A percentile compares a stretch with the other conserved stretches of the same genome.
These are phyloP conservation scores for Drosophila greeni DNA, from an alignment of 2,888 invertebrate species.

Conservation along the genomic window DNA sequence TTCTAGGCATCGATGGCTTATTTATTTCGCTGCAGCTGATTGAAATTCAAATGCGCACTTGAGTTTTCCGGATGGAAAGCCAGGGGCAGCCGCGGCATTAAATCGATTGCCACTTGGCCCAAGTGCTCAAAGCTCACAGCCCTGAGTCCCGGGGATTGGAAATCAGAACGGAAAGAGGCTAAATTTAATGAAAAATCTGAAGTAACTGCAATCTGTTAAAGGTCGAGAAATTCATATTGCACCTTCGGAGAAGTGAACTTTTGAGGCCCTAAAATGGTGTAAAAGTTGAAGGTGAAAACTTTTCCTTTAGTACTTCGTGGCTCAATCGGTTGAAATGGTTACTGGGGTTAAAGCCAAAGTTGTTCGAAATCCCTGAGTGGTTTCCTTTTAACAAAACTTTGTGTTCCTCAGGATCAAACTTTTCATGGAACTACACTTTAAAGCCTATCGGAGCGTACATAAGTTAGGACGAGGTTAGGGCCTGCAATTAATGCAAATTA, in stretches of 20 bases:
- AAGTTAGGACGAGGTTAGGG: neutral
- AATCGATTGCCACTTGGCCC: conserved; percentile 34
- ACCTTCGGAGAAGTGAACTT: conserved; percentile 12
- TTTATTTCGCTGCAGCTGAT: conserved; percentile 61
- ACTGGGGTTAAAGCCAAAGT: conserved; percentile 14
- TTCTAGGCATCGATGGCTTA: conserved; percentile 44
- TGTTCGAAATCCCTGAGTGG: conserved; percentile 10
- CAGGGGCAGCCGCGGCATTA: conserved; percentile 47
- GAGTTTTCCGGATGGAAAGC: conserved; percentile 40
- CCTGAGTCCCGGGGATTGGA: conserved; percentile 18
- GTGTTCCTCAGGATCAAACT: conserved; percentile 19
- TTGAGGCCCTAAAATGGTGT: conserved; percentile 10
- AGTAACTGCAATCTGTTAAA: conserved; percentile 11
- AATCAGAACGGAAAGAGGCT: conserved; percentile 15
- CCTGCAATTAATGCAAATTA: conserved; percentile 7
- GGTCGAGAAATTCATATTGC: conserved; percentile 7
- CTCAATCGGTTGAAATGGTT: conserved; percentile 31
- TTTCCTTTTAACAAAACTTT: conserved; percentile 15
- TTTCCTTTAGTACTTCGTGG: conserved; percentile 7
- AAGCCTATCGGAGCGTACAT: conserved; percentile 17
- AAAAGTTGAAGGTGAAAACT: conserved; percentile 26
- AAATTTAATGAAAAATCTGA: conserved; percentile 20
- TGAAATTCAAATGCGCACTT: conserved; percentile 64
- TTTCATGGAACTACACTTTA: conserved; percentile 14
- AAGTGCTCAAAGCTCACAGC: conserved; percentile 15